phyloP scores from a whole-genome alignment of 1,140 invertebrate genomes.

The Anthonomus grandis region DNA sequence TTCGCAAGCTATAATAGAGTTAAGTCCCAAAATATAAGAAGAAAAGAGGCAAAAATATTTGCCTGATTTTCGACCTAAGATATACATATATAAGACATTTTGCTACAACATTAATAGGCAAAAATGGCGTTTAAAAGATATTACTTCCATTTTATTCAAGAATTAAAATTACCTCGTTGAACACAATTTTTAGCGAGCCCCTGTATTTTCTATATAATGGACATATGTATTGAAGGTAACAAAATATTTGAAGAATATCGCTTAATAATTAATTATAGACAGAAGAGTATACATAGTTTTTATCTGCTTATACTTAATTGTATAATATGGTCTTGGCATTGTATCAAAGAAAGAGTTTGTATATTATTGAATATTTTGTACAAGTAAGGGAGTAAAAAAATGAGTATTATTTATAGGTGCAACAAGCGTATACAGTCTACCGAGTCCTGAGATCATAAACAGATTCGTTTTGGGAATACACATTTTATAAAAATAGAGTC shows the following conservation, averaged over 20 bases:
- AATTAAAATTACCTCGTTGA: too few species aligned
- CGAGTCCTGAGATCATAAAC: constrained; percentile 22
- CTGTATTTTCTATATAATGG: neutral
- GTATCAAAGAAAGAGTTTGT: too few species aligned
- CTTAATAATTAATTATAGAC: neutral
- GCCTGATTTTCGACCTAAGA: too few species aligned
- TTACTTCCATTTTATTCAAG: too few species aligned
- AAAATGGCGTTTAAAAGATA: too few species aligned
- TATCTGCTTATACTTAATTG: neutral
- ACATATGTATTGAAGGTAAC: neutral
- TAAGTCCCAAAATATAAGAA: too few species aligned
- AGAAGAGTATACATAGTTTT: neutral
- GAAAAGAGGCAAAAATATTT: too few species aligned
- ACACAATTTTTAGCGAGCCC: neutral
- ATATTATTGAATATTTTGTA: constrained; percentile 6
- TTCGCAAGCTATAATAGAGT: too few species aligned
- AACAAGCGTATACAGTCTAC: constrained; percentile 24
- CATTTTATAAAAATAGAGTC: constrained; percentile 9
- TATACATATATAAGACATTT: too few species aligned
- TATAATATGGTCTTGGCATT: too few species aligned
- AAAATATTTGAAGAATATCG: neutral
- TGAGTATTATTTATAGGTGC: constrained; percentile 15
- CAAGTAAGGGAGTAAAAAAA: constrained; percentile 8
- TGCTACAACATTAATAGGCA: too few species aligned
- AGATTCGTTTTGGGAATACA: neutral